These are phyloP conservation scores for Charadrius vociferus DNA, from an alignment of 2,113 vertebrate species.

Conservation along the genomic window DNA sequence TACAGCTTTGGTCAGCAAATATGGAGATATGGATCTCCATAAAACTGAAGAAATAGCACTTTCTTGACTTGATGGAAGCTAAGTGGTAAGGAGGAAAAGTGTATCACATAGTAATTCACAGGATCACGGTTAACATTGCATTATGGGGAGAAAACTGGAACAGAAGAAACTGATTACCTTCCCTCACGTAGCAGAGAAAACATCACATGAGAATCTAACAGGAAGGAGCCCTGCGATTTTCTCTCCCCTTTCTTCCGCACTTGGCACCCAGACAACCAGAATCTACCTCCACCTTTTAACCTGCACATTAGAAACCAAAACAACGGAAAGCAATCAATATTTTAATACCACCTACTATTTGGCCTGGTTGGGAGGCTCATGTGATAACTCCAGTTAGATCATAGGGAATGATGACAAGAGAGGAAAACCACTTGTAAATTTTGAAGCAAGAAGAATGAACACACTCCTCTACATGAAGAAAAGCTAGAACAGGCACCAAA, in stretches of 20 bases:
- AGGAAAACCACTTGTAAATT: not conserved
- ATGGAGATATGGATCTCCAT: not conserved
- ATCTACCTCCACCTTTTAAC: not conserved
- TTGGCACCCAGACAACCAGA: not conserved
- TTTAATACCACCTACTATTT: not conserved
- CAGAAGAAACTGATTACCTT: not conserved
- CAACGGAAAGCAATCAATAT: not conserved
- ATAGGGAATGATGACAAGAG: not conserved
- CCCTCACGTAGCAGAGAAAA: not conserved
- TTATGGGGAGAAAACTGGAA: not conserved
- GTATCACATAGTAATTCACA: not conserved
- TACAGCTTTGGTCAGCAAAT: not conserved
- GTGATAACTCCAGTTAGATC: not conserved
- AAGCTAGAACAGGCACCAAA: not conserved
- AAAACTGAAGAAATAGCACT: not conserved
- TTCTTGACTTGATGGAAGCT: not conserved
- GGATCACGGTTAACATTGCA: not conserved
- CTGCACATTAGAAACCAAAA: not conserved
- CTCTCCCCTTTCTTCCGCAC: not conserved
- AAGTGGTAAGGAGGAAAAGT: not conserved
- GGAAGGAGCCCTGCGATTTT: not conserved
- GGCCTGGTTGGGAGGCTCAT: not conserved
- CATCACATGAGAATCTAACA: not conserved
- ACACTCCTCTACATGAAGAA: not conserved
- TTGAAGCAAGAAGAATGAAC: not conserved